A percentile compares a stretch with the other conserved stretches of the same genome.
Evolutionary conservation across 1,140 invertebrate species (phyloP).

Genomic region (Hormaphis cornu): DNA sequence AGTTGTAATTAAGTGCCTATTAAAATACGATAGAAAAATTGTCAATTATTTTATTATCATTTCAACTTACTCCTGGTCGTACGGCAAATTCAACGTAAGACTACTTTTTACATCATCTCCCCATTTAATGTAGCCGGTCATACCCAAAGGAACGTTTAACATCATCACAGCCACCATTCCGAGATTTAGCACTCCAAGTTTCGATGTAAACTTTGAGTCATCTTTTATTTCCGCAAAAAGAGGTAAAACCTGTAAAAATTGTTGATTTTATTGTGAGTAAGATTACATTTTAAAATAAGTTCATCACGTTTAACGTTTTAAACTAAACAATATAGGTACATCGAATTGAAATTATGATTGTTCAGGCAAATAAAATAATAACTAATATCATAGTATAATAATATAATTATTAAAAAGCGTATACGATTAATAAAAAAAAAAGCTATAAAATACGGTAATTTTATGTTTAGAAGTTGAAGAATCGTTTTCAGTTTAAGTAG

Average conservation of each 20-base stretch:
- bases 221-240: constrained; percentile 75
- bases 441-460: too few relatives aligned
- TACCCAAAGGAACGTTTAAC: constrained; percentile 78
- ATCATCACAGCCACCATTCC: constrained; percentile 75
- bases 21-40: too few relatives aligned
- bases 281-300: neutral
- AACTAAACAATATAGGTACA: neutral
- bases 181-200: constrained; percentile 74
- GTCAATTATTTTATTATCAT: too few relatives aligned
- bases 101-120: constrained; percentile 55
- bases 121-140: constrained; percentile 75
- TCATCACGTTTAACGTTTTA: neutral
- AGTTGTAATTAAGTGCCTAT: constrained; percentile 38
- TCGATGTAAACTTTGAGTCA: constrained; percentile 64
- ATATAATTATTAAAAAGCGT: too few relatives aligned
- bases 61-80: neutral
- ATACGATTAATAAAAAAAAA: too few relatives aligned
- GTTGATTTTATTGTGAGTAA: too few relatives aligned
- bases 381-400: too few relatives aligned
- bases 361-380: neutral
- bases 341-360: neutral
- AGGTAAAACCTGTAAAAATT: constrained; percentile 54
- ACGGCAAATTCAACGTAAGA: constrained; percentile 66
- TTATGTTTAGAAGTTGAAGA: too few relatives aligned
- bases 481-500: too few relatives aligned